Base-by-base conservation (phyloP, 2,888 invertebrate genomes). In the Dryobotodes eremita region DNA sequence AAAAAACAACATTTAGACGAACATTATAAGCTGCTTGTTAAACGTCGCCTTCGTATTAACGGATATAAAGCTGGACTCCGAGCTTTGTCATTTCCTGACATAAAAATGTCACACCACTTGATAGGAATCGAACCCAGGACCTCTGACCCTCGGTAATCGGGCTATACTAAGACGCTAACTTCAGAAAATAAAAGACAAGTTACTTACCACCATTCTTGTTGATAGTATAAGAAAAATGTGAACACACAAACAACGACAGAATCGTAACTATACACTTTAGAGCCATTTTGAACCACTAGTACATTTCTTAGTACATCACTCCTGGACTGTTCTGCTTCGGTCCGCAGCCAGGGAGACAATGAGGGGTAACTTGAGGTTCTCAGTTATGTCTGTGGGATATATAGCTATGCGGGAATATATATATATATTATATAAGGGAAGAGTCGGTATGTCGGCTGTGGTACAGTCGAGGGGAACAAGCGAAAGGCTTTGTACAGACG, bases 201-300 rank as follows among this genome's bases (percentile, higher is more conserved):
- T 59, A 88, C 92, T 92, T 91, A 96, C 96, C 94, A 73, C 90
- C 68, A 78, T 89, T 85, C 61, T 91, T 89, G 65, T 90, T 88
- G 55, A 94, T 91, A 23, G 90, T 90, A 85, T 92, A 92, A 0
- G 95, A 91, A 83, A 91, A 90, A 90, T 93, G 90, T 11, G 91
- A 94, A 89, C 90, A 92, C 80, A 95, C 89, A 23, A 94, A 90
- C 26, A 92, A 88, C 48, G 91, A 92, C 7, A 95, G 81, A 68
- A 95, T 79, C 20, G 90, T 85, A n/a, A 93, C 66, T 10, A 91
- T 77, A 76, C 89, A 92, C 82, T 92, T 94, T 6, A 84, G 82
- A 72, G 87, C 86, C 95, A 95, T 95, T 64, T 79, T 87, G 13
- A 57, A 42, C 31, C 64, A 75, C 74, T 65, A 66, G 71, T 65